phyloP scores from a whole-genome alignment of 2,113 vertebrate species.

The Pristiophorus japonicus region DNA sequence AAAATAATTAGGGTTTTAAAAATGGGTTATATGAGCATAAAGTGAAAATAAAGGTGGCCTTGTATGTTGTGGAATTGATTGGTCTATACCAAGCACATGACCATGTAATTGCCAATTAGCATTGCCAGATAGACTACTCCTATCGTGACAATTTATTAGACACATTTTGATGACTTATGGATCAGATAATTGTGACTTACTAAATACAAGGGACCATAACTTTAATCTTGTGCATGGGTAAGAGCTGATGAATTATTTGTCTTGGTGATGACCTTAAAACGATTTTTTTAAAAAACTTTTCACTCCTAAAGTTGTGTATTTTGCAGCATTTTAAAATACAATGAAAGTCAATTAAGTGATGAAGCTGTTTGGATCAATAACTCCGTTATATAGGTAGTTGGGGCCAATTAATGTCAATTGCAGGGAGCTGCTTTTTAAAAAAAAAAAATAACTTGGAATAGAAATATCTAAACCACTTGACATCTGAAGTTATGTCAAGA shows the following conservation, averaged over 20 bases:
- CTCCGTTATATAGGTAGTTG: too few relatives aligned
- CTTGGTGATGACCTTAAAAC: too few relatives aligned
- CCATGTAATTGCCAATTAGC: neutral
- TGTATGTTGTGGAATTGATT: neutral
- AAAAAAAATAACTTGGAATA: neutral
- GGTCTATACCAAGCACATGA: neutral
- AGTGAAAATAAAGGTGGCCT: neutral
- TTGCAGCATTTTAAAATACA: too few relatives aligned
- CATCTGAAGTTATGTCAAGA: neutral
- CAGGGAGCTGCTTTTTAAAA: neutral
- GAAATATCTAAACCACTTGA: neutral
- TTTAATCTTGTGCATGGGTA: neutral
- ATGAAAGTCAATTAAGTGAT: too few relatives aligned
- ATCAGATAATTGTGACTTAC: neutral
- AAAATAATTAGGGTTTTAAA: neutral
- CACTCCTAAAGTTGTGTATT: too few relatives aligned
- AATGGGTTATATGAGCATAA: neutral
- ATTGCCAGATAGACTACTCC: neutral
- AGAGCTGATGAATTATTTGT: too few relatives aligned
- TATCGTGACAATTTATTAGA: neutral
- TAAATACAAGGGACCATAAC: neutral
- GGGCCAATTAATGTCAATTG: neutral
- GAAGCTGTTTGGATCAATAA: too few relatives aligned
- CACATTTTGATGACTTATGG: too few relatives aligned
- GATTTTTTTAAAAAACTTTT: too few relatives aligned